A percentile compares a stretch with the other conserved stretches of the same genome.
Evolutionary conservation across 2,888 invertebrate genomes (phyloP).

Genomic region (Acleris emargana): DNA sequence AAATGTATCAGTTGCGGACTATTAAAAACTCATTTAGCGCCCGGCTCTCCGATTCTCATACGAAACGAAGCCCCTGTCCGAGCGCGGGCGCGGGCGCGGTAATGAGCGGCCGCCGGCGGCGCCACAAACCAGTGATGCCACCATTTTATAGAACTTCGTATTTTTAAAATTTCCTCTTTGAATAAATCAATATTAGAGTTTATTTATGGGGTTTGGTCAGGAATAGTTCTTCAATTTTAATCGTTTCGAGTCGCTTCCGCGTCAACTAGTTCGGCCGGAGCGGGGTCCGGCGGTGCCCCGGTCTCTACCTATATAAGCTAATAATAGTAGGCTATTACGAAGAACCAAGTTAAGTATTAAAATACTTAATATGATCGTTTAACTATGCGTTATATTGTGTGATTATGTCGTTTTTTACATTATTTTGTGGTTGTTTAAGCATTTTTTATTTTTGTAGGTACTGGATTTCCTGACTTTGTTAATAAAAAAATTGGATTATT

Average conservation of each 20-base stretch:
- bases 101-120: not conserved
- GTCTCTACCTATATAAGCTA: not conserved
- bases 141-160: not conserved
- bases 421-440: too few species aligned
- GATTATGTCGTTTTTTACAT: too few species aligned
- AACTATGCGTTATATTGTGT: too few species aligned
- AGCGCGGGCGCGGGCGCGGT: too few species aligned
- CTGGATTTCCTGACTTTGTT: too few species aligned
- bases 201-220: not conserved
- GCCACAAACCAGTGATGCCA: conserved; percentile 3
- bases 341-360: too few species aligned
- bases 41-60: not conserved
- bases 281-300: not conserved
- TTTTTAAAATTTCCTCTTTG: conserved; percentile 1
- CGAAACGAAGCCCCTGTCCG: too few species aligned
- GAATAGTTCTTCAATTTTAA: not conserved
- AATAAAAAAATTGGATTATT: too few species aligned
- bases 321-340: too few species aligned
- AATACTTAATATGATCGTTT: too few species aligned
- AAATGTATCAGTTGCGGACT: conserved; percentile 11
- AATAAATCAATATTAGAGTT: conserved; percentile 8
- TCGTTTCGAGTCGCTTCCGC: not conserved
- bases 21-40: not conserved
- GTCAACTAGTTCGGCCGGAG: not conserved
- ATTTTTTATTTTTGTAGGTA: too few species aligned